A percentile compares a stretch with the other conserved stretches of the same genome.
Evolutionary conservation across 2,113 vertebrate species (phyloP).

Genomic region (Entomyzon cyanotis): DNA sequence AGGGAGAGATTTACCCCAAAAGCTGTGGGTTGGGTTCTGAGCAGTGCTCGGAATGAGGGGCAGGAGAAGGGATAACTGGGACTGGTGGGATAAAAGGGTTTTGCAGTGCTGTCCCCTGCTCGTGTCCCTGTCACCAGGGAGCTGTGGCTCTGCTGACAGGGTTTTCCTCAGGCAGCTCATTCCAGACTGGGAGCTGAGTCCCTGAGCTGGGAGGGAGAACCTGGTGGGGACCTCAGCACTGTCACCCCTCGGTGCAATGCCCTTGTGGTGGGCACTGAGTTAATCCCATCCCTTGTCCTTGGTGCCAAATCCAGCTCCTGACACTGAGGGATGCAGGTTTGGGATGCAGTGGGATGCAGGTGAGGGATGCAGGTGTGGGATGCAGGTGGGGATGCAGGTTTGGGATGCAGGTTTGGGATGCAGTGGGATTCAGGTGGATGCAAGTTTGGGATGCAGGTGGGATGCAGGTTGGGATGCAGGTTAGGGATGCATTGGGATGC

Average conservation of each 20-base stretch:
- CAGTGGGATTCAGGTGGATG: no score
- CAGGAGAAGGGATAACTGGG: background rate
- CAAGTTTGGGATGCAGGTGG: no score
- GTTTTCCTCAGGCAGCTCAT: fast-evolving
- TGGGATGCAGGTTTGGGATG: no score
- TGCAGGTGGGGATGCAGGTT: no score
- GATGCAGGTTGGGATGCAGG: no score
- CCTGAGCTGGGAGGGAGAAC: background rate
- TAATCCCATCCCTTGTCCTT: background rate
- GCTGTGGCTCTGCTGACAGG: background rate
- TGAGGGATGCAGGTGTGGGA: no score
- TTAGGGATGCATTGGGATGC: background rate
- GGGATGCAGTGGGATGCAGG: no score
- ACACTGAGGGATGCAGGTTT: background rate
- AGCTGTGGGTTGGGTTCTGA: background rate
- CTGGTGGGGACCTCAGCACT: background rate
- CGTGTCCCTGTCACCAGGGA: background rate
- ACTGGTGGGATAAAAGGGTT: background rate
- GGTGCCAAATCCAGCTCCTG: background rate
- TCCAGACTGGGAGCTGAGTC: background rate
- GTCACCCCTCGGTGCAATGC: background rate
- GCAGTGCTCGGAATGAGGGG: fast-evolving
- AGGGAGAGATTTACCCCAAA: background rate
- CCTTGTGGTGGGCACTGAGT: background rate
- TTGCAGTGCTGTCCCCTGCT: background rate